Conservation (phyloP, 2,113 vertebrate species). For the Engraulis encrasicolus region DNA sequence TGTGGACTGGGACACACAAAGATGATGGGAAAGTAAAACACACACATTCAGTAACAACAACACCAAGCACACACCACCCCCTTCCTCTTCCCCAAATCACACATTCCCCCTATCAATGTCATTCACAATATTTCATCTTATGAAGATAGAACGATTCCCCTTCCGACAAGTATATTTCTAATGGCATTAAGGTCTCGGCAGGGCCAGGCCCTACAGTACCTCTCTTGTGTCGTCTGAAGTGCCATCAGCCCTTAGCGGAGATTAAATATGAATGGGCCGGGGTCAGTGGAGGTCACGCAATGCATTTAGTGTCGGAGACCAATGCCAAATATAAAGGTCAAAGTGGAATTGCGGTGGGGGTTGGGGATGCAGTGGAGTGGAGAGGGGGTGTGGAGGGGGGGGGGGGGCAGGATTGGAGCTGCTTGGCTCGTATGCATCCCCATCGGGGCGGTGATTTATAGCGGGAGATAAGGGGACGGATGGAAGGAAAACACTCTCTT, state of each 20-base stretch:
- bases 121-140: not conserved
- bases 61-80: not conserved
- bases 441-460: slow-evolving; percentile 79
- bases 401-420: slow-evolving; percentile 59
- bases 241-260: slow-evolving; percentile 55
- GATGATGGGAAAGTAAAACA: too few species aligned
- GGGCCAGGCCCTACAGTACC: slow-evolving; percentile 17
- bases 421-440: slow-evolving; percentile 72
- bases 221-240: slow-evolving; percentile 30
- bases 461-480: slow-evolving; percentile 71
- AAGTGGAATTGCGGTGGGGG: slow-evolving; percentile 71
- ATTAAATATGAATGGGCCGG: slow-evolving; percentile 74
- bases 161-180: slow-evolving; percentile 40
- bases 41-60: not conserved
- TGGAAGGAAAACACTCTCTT: slow-evolving; percentile 78
- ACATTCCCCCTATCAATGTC: slow-evolving; percentile 23
- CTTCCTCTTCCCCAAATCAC: not conserved
- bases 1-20: too few species aligned
- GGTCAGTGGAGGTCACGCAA: slow-evolving; percentile 68
- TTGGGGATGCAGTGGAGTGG: too few species aligned
- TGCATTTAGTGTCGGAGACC: slow-evolving; percentile 73
- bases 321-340: slow-evolving; percentile 77
- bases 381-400: too few species aligned
- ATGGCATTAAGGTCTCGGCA: slow-evolving; percentile 23
- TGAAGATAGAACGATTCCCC: slow-evolving; percentile 8